Base-by-base conservation (phyloP, 1,140 invertebrate genomes). In the Delia radicum region DNA sequence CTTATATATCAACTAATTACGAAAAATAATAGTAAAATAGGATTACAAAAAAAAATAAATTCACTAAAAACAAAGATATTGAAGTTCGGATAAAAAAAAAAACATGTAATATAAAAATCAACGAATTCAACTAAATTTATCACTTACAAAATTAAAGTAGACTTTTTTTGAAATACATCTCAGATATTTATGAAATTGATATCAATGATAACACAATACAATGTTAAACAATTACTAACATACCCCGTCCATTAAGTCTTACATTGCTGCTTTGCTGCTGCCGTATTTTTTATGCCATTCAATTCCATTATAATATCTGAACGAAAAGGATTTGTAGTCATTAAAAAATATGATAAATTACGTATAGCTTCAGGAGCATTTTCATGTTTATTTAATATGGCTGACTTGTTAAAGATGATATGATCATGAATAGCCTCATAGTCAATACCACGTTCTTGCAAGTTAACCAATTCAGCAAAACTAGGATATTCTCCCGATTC, bases 401-500 rank as follows among this genome's bases (percentile, higher is more conserved):
- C 28, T n/a, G 29, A 69, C 13, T 65, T 28, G 72, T 77, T 65
- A n/a, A 26, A 77, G 6, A 77, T 69, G 37, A 71, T 74, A 2
- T 33, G 42, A 62, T 77, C 73, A 71, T 46, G 61, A n/a, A 77
- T 77, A 3, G 27, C 8, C 29, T 78, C 77, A 73, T 74, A 78
- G 42, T 78, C 74, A 15, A 78, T 76, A 13, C 77, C 77, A 31
- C 75, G 62, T 26, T 75, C 46, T 55, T 69, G 24, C 28, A 78
- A 33, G 7, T 75, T 33, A 21, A 69, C 8, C 15, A 78, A 29
- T 62, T 78, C 77, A 27, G 18, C 46, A 18, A 76, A 76, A 24
- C 61, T 69, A n/a, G 77, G 77, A 78, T 76, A 78, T 76, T 78
- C 77, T 21, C 77, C 77, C 27, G 63, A 27, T 74, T 78, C 77